Base-by-base conservation (phyloP, 1,140 invertebrate genomes). In the Sitophilus oryzae region DNA sequence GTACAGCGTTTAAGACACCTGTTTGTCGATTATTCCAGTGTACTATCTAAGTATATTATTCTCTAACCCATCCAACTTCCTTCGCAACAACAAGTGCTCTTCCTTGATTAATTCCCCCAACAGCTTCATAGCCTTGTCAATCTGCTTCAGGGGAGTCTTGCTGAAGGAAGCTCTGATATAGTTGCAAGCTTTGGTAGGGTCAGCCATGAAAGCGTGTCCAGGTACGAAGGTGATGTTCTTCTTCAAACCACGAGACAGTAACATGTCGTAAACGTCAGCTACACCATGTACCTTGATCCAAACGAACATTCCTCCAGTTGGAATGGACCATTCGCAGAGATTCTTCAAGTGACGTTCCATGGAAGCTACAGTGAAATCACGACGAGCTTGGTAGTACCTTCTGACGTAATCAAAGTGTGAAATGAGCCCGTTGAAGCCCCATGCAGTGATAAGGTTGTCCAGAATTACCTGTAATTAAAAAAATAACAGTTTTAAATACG, bases 251-350 rank as follows among this genome's bases (percentile, higher is more conserved):
- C 79, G 68, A 47, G 81, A 74, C 74, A 81, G 79, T 1, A 89
- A 79, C 79, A 91, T 82, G 53, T 83, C 79, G 70, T 82, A 83
- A 2, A 85, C 84, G 63, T 89, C 85, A 0, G 76, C 68, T 0
- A 90, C 73, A 4, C 77, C 82, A 8, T 71, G 73, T 1, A 88
- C 76, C 66, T 82, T 80, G 9, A 89, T 76, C 88, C 88, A 91
- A 9, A 89, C 72, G 70, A 89, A 90, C 76, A 91, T 83, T 1
- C 88, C 88, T 11, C 81, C 86, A 1, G 69, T 67, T 0, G 88
- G 87, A 23, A 77, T 61, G 4, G 71, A 63, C 79, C 86, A 89
- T 35, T 85, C 80, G 3, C 77, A 85, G 1, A 89, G 67, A 25
- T 78, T 81, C 76, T 65, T 59, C 8, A 89, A 71, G 66, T 85